Conservation (phyloP, 2,797 vertebrate species). For the Chelonia mydas region DNA sequence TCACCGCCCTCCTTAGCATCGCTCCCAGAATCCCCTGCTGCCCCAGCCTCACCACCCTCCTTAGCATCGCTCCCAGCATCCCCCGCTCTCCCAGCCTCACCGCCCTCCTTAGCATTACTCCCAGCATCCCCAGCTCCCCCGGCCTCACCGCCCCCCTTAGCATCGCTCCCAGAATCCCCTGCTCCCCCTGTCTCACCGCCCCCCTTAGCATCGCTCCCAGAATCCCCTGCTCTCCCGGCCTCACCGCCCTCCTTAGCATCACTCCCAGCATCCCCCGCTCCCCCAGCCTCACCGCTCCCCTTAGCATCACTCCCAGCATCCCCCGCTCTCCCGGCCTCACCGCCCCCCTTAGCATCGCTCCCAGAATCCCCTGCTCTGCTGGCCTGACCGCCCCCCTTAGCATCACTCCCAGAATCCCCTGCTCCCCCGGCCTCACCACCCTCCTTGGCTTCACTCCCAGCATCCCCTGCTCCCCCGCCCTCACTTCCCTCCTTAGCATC, state of each 20-base stretch:
- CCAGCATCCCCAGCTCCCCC: neutral
- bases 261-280: neutral
- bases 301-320: neutral
- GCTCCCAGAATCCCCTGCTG: neutral
- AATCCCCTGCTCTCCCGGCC: neutral
- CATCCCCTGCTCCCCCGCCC: neutral
- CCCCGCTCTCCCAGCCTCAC: neutral
- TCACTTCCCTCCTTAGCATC: neutral
- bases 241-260: no score
- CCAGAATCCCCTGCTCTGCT: neutral
- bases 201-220: neutral
- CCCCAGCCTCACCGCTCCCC: neutral
- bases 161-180: neutral
- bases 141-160: rapidly evolving
- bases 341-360: neutral
- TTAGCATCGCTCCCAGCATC: neutral
- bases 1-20: neutral
- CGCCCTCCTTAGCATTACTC: neutral
- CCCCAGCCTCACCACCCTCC: neutral
- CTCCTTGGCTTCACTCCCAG: neutral
- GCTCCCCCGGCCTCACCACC: neutral
- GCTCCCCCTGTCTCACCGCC: neutral
- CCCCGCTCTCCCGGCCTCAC: neutral
- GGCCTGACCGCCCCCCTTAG: neutral
- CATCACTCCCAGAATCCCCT: neutral